Evolutionary conservation across 2,888 invertebrate species (phyloP), one percentile per base, ranked within the genome.

Genomic region (Drosophila melanosoma): DNA sequence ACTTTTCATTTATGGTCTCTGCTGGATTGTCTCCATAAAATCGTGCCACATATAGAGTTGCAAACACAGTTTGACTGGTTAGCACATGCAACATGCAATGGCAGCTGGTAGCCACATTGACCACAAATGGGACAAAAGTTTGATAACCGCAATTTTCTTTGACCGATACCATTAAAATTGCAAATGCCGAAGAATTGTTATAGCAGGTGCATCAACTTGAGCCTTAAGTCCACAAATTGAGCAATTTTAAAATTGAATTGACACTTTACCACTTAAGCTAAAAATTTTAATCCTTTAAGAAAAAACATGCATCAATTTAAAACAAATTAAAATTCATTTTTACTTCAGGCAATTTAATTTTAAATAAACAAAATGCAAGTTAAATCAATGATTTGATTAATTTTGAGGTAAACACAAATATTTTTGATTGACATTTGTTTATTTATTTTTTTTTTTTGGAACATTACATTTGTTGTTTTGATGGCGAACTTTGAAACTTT

Each of bases 121-220:
- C 82, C 79, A 49, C 82, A 80, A 79, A 80, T 79, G 62, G 51
- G 59, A 67, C 61, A 72, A 67, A 71, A 69, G 52, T 74, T 81
- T 40, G 40, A 62, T 51, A 70, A 66, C 74, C 81, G 58, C 70
- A 81, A 81, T 65, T 76, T 68, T 79, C 70, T 75, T 61, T 64
- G 51, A 36, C 23, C 52, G 38, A 53, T 36, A 15, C 66, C 49
- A 56, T 52, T 63, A 36, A 63, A 79, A 62, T 62, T 79, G 49
- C 40, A 66, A n/a, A 65, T 78, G 63, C 60, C 48, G 53, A 36
- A 51, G 53, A 36, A 74, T 58, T 60, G 49, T 35, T 61, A 54
- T 33, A 58, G 63, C 45, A 57, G 57, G 45, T 63, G 60, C 20
- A 32, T 32, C 11, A 33, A 49, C 57, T 38, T 29, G 15, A 36